Base-by-base conservation (phyloP, 1,140 invertebrate species). In the Tetragonula clypearis region DNA sequence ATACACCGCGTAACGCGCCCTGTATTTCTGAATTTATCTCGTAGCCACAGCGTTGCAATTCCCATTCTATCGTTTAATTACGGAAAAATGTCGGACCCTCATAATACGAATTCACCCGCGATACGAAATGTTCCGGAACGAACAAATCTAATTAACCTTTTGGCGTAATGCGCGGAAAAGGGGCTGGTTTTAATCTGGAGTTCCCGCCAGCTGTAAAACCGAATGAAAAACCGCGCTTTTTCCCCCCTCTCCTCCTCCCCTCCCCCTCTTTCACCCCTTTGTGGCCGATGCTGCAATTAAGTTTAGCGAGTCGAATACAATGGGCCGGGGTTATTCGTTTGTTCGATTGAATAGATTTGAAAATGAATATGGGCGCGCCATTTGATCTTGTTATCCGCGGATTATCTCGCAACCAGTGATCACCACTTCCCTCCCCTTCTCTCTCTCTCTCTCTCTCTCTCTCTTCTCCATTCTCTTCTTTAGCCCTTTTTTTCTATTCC, bases 371-470 rank as follows among this genome's bases (percentile, higher is more conserved):
- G 60, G 49, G 30, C 14, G 71, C 60, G 19, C 30, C 71, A 81
- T 81, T 74, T 81, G 60, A 81, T 74, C 84, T 73, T 75, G 66
- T 81, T 85, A 78, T 65, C 66, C 81, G 53, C 41, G 49, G 83
- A 77, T 83, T 83, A 72, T 78, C 74, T 66, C 26, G n/a, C n/a
- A 58, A 41, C 58, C 80, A 55, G 55, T 66, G 56, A 71, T 71
- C 62, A 23, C 35, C 21, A 19, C 26, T 58, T 41, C 73, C 2
- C 23, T 26, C 11, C 4, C 26, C 15, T 35, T 1, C n/a, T 12
- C 53, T 19, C 15, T 2, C 15, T 19, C n/a, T 26, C 15, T 19
- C 21, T 14, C 6, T 19, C 49, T 9, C 49, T 60, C 23, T n/a
- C 1, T 23, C 4, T 8, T 12, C n/a, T 30, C 11, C 6, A 35